These are phyloP conservation scores for Heterocephalus glaber DNA, from an alignment of 2,113 vertebrate species.

Conservation along the genomic window DNA sequence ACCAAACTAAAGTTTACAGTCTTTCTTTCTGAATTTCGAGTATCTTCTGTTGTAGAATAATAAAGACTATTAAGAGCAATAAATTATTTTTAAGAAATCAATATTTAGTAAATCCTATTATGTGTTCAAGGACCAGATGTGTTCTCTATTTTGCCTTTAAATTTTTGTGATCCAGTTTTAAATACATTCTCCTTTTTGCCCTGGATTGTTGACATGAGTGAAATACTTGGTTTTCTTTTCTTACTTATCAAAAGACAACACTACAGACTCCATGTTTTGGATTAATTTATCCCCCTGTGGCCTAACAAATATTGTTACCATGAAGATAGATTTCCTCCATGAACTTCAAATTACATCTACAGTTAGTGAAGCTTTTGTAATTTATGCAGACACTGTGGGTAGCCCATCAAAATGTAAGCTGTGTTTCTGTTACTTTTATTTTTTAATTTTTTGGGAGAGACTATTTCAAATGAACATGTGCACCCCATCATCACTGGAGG, in stretches of 20 bases:
- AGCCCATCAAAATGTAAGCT: conserved; percentile 81
- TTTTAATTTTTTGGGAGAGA: conserved; percentile 69
- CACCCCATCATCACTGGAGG: conserved; percentile 78
- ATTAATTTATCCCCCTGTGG: conserved; percentile 76
- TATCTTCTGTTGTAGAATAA: conserved; percentile 96
- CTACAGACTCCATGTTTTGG: conserved; percentile 77
- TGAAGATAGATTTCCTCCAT: conserved; percentile 84
- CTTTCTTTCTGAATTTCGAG: conserved; percentile 96
- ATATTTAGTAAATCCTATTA: conserved; percentile 97
- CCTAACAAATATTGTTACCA: conserved; percentile 82
- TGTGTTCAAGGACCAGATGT: conserved; percentile 94
- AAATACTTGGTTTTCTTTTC: conserved; percentile 81
- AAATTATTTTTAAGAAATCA: conserved; percentile 99
- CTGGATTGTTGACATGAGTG: conserved; percentile 85
- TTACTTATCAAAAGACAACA: conserved; percentile 64
- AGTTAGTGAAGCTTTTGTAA: conserved; percentile 82
- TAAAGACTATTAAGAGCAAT: conserved; percentile 97
- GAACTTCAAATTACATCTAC: conserved; percentile 81
- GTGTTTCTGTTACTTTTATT: conserved; percentile 74
- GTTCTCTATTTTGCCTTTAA: conserved; percentile 94
- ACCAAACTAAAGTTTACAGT: conserved; percentile 99
- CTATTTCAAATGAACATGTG: conserved; percentile 78
- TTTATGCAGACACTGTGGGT: conserved; percentile 80
- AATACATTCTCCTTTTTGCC: conserved; percentile 85
- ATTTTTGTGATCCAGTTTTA: conserved; percentile 87